These are phyloP conservation scores for Botia kubotai DNA, from an alignment of 2,797 vertebrate genomes.

Conservation along the genomic window DNA sequence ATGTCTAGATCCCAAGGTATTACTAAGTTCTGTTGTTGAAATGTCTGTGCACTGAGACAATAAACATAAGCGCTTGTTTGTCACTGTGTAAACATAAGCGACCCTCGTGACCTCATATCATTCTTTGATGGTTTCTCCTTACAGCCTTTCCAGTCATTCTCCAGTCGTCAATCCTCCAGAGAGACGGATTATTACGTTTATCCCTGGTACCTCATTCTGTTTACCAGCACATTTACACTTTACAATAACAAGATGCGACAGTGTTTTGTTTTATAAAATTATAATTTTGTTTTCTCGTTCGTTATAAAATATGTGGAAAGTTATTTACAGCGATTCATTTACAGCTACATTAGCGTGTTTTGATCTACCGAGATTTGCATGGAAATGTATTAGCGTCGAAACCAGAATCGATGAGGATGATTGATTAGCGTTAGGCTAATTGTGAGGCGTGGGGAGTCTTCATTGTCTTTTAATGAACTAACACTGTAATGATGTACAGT, in stretches of 20 bases:
- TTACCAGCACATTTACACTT: background rate
- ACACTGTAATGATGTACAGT: constrained; percentile 32
- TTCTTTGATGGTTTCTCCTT: background rate
- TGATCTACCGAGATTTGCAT: constrained; percentile 38
- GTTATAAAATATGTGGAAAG: background rate
- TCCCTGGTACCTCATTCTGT: constrained; percentile 84
- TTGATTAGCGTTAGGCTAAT: constrained; percentile 42
- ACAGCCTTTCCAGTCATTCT: constrained; percentile 82
- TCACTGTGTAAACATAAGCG: background rate
- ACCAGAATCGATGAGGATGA: constrained; percentile 46
- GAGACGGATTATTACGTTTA: constrained; percentile 91
- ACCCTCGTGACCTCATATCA: background rate
- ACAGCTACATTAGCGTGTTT: constrained; percentile 2
- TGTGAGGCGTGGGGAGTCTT: constrained; percentile 25
- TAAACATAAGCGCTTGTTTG: background rate
- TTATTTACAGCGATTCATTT: background rate
- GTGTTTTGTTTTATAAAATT: background rate
- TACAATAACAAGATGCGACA: background rate
- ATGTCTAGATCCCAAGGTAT: constrained; percentile 92
- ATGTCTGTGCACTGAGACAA: background rate
- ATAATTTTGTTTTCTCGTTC: background rate
- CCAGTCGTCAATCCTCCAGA: constrained; percentile 84
- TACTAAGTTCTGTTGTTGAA: background rate
- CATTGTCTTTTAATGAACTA: constrained; percentile 49
- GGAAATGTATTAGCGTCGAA: constrained; percentile 13